phyloP scores from a whole-genome alignment of 2,113 vertebrate genomes.

The Recurvirostra avosetta region DNA sequence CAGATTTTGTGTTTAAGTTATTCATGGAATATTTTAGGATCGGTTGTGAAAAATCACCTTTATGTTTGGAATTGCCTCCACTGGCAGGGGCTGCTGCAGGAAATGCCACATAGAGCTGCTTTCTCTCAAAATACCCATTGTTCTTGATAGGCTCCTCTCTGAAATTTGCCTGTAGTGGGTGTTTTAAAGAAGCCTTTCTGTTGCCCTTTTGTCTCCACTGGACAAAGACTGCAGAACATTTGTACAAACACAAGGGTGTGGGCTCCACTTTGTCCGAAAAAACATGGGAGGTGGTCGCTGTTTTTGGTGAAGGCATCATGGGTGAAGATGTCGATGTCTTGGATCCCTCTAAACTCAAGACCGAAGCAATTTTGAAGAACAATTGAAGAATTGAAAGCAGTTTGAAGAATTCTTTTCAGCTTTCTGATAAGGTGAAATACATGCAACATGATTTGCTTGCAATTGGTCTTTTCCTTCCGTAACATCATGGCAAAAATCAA shows the following conservation, averaged over 20 bases:
- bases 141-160: neutral
- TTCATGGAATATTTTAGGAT: neutral
- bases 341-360: neutral
- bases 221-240: neutral
- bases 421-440: neutral
- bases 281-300: neutral
- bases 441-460: neutral
- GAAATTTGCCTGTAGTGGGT: neutral
- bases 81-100: neutral
- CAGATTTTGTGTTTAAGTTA: neutral
- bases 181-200: neutral
- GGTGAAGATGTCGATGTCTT: rapidly evolving
- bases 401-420: neutral
- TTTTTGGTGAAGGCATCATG: neutral
- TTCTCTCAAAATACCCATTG: neutral
- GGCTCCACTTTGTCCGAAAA: neutral
- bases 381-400: too few species aligned
- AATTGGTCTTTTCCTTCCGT: neutral
- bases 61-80: neutral
- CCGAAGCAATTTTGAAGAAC: neutral
- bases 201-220: neutral
- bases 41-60: neutral
- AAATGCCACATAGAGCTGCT: neutral
- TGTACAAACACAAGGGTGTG: neutral
- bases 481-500: neutral